Evolutionary conservation across 2,888 invertebrate genomes (phyloP), one percentile per base, ranked within the genome.

Genomic region (Lagria hirta): DNA sequence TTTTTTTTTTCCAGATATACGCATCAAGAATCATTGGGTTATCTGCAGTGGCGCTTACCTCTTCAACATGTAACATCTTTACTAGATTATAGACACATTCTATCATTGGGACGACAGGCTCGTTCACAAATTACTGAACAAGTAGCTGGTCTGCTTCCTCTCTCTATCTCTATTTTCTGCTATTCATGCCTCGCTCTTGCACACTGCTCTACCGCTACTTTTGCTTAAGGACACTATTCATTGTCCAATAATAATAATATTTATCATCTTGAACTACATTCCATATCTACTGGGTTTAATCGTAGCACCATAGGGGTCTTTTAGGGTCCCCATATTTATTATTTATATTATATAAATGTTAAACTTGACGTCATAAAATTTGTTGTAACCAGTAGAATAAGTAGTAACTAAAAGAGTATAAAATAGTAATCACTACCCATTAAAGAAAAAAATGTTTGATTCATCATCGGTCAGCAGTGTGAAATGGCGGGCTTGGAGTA

Each of bases 91-190:
- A 59, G 55, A 52, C 48, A 54, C 54, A 55, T 57, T 57, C 56
- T 60, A 54, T 66, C 65, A 64, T 65, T 65, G 63, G 66, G 68
- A 69, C 69, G 68, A 68, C 70, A 65, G 69, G 70, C 63, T 70
- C 71, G 69, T 70, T 68, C 65, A 60, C 60, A 58, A 52, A 50
- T 60, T 62, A 58, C 57, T 60, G 62, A 64, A 62, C 64, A 69
- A 70, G 69, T 71, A 71, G 71, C 72, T 70, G 72, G 71, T 70
- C 71, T 72, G 71, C 70, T 72, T 70, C 62, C 62, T 61, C 40
- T 46, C 40, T 49, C 43, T 46, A 22, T 45, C 37, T 44, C 43
- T 54, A 49, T 57, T 57, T 60, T 60, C 58, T 52, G 61, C 62
- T 60, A 58, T 64, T 61, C 59, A 61, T 56, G 61, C 63, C 65